phyloP scores from a whole-genome alignment of 2,797 vertebrate genomes.

The Anguilla obscura region DNA sequence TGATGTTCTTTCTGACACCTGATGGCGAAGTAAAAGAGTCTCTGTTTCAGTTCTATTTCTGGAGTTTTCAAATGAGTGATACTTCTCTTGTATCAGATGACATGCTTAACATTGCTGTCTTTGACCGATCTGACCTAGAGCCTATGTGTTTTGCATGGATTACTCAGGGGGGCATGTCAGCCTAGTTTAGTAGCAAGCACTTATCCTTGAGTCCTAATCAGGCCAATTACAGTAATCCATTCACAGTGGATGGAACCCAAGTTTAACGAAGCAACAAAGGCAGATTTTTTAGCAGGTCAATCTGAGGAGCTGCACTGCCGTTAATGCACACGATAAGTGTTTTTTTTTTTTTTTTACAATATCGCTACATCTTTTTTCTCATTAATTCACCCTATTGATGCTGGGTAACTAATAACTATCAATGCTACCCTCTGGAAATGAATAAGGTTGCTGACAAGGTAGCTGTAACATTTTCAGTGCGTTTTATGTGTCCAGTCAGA shows the following conservation, averaged over 20 bases:
- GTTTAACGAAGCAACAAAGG: neutral
- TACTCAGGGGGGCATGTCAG: neutral
- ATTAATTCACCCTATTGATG: too few relatives aligned
- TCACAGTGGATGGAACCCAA: neutral
- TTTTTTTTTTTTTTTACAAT: neutral
- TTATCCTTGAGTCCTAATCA: constrained; percentile 17
- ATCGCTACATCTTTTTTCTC: neutral
- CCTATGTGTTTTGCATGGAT: neutral
- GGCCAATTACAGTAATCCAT: neutral
- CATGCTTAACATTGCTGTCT: neutral
- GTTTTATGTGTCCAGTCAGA: neutral
- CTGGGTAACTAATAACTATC: too few relatives aligned
- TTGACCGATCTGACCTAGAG: neutral
- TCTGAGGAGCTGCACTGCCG: neutral
- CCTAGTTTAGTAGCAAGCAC: neutral
- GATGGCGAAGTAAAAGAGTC: neutral
- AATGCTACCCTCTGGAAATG: neutral
- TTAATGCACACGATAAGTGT: neutral
- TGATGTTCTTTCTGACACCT: neutral
- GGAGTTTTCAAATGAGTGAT: neutral
- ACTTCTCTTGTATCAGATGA: neutral
- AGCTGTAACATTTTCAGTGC: neutral
- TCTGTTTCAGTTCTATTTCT: neutral
- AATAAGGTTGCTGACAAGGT: neutral
- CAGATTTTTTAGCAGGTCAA: neutral